phyloP scores from a whole-genome alignment of 2,888 invertebrate species.

The Sinelater perroti region DNA sequence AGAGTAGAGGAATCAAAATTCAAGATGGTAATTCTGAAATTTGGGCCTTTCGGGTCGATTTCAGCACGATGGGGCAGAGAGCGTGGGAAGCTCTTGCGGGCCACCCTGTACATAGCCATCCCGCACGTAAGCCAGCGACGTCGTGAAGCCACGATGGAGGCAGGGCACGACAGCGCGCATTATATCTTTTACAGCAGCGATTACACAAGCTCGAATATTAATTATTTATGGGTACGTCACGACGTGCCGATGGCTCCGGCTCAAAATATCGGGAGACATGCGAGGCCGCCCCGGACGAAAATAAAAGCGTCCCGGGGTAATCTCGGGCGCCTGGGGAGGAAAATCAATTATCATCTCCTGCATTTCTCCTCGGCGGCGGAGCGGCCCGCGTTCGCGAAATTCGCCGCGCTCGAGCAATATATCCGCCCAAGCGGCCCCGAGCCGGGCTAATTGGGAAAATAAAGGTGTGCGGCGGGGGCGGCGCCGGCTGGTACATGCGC shows the following conservation, averaged over 20 bases:
- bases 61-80: not conserved
- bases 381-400: constrained; percentile 29
- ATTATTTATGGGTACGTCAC: constrained; percentile 33
- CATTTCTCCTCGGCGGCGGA: constrained; percentile 18
- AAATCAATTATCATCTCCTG: constrained; percentile 34
- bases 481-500: constrained; percentile 54
- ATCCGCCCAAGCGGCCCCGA: constrained; percentile 32
- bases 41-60: not conserved
- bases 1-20: no score
- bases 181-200: constrained; percentile 32
- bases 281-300: constrained; percentile 30
- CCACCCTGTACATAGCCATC: not conserved
- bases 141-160: constrained; percentile 16
- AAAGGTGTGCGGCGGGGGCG: constrained; percentile 60
- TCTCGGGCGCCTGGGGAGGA: constrained; percentile 8
- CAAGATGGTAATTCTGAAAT: not conserved
- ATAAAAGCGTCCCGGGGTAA: constrained; percentile 23
- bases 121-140: constrained; percentile 17
- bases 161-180: constrained; percentile 16
- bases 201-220: constrained; percentile 33
- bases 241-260: constrained; percentile 30
- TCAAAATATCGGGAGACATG: constrained; percentile 34
- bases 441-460: constrained; percentile 60
- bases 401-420: constrained; percentile 34
- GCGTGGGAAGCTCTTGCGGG: no score